A percentile compares a stretch with the other conserved stretches of the same genome.
Conservation (phyloP, 2,888 invertebrate genomes). For the Brachypalpus laphriformis region DNA sequence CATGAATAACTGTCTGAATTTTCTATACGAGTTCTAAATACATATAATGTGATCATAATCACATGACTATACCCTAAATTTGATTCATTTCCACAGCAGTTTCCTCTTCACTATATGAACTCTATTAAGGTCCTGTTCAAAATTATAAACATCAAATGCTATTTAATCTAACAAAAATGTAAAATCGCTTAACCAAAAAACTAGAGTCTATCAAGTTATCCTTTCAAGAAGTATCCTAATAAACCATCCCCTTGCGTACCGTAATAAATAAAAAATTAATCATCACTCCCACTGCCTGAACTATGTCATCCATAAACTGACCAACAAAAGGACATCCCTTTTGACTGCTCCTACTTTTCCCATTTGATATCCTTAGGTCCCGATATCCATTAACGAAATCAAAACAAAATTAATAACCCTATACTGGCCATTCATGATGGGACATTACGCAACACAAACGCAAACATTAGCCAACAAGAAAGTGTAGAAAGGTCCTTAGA, state of each 20-base stretch:
- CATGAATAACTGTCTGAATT: no score
- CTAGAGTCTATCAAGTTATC: background rate
- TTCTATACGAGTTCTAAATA: no score
- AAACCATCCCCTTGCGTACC: conserved; percentile 10
- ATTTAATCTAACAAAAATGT: background rate
- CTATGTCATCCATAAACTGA: conserved; percentile 54
- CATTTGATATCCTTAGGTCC: background rate
- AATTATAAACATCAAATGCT: background rate
- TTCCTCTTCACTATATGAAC: no score
- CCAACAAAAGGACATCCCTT: conserved; percentile 44
- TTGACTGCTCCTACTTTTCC: background rate
- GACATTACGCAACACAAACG: conserved; percentile 57
- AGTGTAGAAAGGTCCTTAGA: conserved; percentile 32
- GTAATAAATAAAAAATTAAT: conserved; percentile 27
- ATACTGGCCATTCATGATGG: conserved; percentile 34
- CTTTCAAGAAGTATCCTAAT: background rate
- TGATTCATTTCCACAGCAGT: no score
- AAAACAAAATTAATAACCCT: conserved; percentile 70
- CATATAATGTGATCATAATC: no score
- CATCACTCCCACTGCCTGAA: conserved; percentile 5
- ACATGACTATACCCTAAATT: no score
- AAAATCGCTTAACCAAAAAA: background rate
- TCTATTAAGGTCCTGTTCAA: no score
- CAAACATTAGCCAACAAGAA: conserved; percentile 42
- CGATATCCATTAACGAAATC: conserved; percentile 67